Base-by-base conservation (phyloP, 2,113 vertebrate species). In the Maccullochella peelii region DNA sequence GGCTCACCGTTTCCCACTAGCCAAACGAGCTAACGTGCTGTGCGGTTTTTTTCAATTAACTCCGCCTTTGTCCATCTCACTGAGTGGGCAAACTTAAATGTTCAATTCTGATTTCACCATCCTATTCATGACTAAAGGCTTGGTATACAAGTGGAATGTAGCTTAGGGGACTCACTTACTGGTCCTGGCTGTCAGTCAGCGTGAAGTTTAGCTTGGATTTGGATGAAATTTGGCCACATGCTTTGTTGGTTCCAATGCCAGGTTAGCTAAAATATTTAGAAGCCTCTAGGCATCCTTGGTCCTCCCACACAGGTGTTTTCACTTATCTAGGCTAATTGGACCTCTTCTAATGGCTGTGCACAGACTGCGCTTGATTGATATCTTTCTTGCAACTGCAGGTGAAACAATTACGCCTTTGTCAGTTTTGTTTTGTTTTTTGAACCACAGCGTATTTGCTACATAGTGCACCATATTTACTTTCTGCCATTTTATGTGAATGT, bases 211-310 rank as follows among this genome's bases (percentile, higher is more conserved):
- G 7, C 18, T 59, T 55, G 33, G 30, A 38, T 49, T 10, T 23
- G 11, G 12, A 0, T 67, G 7, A 67, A 57, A 42, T 30, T 44
- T 67, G 42, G 20, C 14, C 27, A 25, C 5, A 33, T 76, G 52
- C 38, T 57, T 27, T 77, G 36, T 33, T 18, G 9, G 27, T 47
- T 69, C 20, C 25, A 57, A 5, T 23, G n/a, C 36, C 12, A 78
- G 36, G 67, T 77, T 15, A 30, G 25, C 25, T 58, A 16, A 59
- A 69, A 57, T 68, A 54, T 77, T 44, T 67, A 33, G 68, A 76
- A 25, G 9, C 61, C 23, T 6, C 15, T 15, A 2, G 12, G 18
- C 36, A 57, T 25, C 30, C 21, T 8, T 25, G 40, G 38, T 36
- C 27, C 40, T 36, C 40, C 2, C 2, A 44, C 42, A 59, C 42